phyloP scores from a whole-genome alignment of 2,888 invertebrate genomes.

The Heliconius aoede region DNA sequence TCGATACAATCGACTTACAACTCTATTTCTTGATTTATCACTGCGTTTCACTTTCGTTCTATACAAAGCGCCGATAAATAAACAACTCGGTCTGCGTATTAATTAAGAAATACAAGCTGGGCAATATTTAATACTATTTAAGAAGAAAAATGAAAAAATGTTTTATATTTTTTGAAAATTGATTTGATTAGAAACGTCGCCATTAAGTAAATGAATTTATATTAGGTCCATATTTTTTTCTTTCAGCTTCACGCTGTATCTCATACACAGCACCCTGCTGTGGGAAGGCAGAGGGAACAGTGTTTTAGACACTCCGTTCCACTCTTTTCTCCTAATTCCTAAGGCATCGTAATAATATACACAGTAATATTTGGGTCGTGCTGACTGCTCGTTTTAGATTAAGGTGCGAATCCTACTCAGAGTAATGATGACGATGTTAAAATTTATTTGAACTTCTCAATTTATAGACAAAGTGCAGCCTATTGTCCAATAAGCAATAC shows the following conservation, averaged over 20 bases:
- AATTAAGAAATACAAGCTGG: constrained; percentile 34
- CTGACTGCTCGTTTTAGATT: not conserved
- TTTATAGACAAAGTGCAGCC: not conserved
- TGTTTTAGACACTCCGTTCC: too few relatives aligned
- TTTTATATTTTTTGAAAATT: not conserved
- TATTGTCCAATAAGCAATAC: too few relatives aligned
- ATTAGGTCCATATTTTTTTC: not conserved
- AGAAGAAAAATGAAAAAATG: not conserved
- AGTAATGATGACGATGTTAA: not conserved
- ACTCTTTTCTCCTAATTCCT: too few relatives aligned
- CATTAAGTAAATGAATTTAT: not conserved
- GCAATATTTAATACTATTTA: constrained; percentile 3
- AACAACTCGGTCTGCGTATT: constrained; percentile 20
- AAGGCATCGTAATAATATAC: too few relatives aligned
- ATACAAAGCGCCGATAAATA: constrained; percentile 36
- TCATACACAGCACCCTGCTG: too few relatives aligned
- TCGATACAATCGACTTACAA: constrained; percentile 52
- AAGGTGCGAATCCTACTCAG: not conserved
- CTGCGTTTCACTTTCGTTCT: constrained; percentile 53
- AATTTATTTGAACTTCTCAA: not conserved
- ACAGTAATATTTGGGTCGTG: not conserved
- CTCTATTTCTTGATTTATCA: constrained; percentile 53
- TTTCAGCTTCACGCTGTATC: too few relatives aligned
- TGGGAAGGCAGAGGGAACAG: too few relatives aligned
- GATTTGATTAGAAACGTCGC: not conserved